Percentiles rank a stretch among this genome's conserved stretches.
phyloP scores from a whole-genome alignment of 2,113 vertebrate genomes.

The Oryctolagus cuniculus region mOryCun1.1 NC_091432.1:203326501-203327000 shows the following conservation, averaged over 20 bases:
- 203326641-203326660: conserved; percentile 43
- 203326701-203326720: not conserved
- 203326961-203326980: not conserved
- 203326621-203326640: not conserved
- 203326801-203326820: not conserved
- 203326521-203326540: not conserved
- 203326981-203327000: not conserved
- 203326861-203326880: not conserved
- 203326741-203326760: conserved; percentile 51
- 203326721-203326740: conserved; percentile 20
- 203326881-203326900: not conserved
- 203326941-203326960: not conserved
- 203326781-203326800: not conserved
- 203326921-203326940: not conserved
- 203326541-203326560: not conserved
- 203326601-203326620: not conserved
- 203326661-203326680: not conserved
- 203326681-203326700: not conserved
- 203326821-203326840: not conserved
- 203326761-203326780: not conserved
- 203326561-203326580: not conserved
- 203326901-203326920: not conserved
- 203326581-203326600: not conserved
- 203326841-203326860: not conserved
- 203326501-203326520: not conserved